Evolutionary conservation across 2,113 vertebrate genomes (phyloP), one percentile per base, ranked within the genome.

Genomic region (Pristiophorus japonicus): DNA sequence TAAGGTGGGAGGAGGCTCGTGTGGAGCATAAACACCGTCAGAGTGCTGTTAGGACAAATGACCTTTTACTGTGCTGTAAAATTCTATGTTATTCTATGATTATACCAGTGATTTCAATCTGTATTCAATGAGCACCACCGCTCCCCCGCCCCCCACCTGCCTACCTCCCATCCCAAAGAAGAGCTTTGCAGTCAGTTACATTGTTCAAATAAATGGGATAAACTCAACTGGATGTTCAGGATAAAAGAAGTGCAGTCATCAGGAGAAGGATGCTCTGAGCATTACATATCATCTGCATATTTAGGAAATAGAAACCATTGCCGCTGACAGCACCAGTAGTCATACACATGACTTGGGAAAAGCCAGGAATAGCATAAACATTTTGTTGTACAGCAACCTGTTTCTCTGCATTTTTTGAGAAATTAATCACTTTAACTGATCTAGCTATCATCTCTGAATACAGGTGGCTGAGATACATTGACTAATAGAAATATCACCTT

Each of bases 381-480:
- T 22, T 34, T 62, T 16, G n/a, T 42, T 88, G 24, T 30, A 24
- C 2, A 14, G 85, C 24, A 87, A 51, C 47, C 14, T 92, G n/a
- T 62, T 38, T 38, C 34, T 92, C 16, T 34, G n/a, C 7, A 92
- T 22, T 62, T 91, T 38, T 92, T 22, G n/a, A 63, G 88, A 65
- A 92, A 92, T 92, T 92, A 63, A 91, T 91, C 55, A 91, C 63
- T 91, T 91, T 91, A 62, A 63, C 14, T 91, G 55, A 91, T 62
- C 4, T 51, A 14, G 24, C 55, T 91, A 18, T 63, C 88, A 91
- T 10, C 34, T 7, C 88, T 91, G 59, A 91, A 63, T 91, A 11
- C 34, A 91, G 55, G 59, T 91, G 55, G 30, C 55, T 91, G 55
- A 20, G 59, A 91, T 38, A 62, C 59, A 0, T 18, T 91, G 59